Base-by-base conservation (phyloP, 2,888 invertebrate species). In the Oscheius sp. region DNA sequence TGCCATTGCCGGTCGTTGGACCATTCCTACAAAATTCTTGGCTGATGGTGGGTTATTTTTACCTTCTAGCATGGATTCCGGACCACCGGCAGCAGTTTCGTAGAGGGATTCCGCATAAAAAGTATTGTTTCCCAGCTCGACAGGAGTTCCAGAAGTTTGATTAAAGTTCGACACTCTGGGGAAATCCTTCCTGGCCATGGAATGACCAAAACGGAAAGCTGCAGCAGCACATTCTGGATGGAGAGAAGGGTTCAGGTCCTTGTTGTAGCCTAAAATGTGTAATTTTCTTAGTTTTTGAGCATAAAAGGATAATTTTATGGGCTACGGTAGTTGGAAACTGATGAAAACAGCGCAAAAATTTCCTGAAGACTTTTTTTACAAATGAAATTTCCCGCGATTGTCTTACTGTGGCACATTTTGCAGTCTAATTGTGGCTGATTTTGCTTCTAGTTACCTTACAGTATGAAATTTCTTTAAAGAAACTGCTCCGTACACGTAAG, bases 171-270 rank as follows among this genome's bases (percentile, higher is more conserved):
- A 18, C 3, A 68, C 5, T 41, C 76, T 41, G 12, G 93, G 90
- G 88, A 94, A 93, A 16, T 93, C 92, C 6, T 92, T 92, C 86
- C 94, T 94, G 1, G 94, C 93, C 78, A 95, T 90, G 59, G 94
- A 94, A 88, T 89, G 89, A 0, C 89, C 89, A 66, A 89, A 89
- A 6, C 89, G 82, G 88, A 94, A 95, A 0, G 93, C 93, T 0
- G 94, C 92, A 3, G 79, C 73, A 0, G 94, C 93, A 89, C 95
- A 95, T 88, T 92, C 92, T 89, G 95, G 95, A 13, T 93, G 93
- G 68, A 95, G 91, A 7, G 92, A 91, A 0, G 94, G 92, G 88
- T 95, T 92, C 1, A 93, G 90, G 0, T 89, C 88, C 0, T 91
- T 89, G 87, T 93, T 91, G 87, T 94, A 74, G 16, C 69, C 59